Evolutionary conservation across 2,113 vertebrate genomes (phyloP).

Genomic region (Bos javanicus): DNA sequence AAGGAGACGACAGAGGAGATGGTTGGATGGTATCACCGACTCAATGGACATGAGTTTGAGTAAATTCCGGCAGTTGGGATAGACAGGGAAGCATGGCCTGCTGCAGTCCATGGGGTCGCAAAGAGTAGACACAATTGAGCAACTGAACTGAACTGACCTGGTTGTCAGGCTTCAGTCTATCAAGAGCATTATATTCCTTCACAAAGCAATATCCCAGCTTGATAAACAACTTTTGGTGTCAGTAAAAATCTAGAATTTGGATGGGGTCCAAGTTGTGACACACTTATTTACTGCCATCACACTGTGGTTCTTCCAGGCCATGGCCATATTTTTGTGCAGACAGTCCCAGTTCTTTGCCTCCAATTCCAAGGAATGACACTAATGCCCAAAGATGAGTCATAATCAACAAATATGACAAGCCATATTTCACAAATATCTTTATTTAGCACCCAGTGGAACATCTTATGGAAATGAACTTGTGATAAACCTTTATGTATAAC

Average conservation of each 20-base stretch:
- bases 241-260: not conserved
- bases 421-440: constrained; percentile 33
- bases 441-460: not conserved
- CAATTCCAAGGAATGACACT: not conserved
- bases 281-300: not conserved
- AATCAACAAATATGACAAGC: not conserved
- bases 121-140: not conserved
- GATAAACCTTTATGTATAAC: not conserved
- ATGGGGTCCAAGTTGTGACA: not conserved
- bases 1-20: not conserved
- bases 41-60: not conserved
- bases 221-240: not conserved
- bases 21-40: not conserved
- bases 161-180: not conserved
- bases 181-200: not conserved
- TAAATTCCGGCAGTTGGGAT: not conserved
- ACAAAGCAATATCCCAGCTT: not conserved
- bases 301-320: not conserved
- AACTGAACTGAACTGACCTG: not conserved
- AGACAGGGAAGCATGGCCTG: not conserved
- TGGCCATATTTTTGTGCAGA: not conserved
- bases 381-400: not conserved
- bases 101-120: not conserved
- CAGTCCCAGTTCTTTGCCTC: not conserved
- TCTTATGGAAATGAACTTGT: not conserved